phyloP scores from a whole-genome alignment of 2,797 vertebrate species.

The Halcyon badia region DNA sequence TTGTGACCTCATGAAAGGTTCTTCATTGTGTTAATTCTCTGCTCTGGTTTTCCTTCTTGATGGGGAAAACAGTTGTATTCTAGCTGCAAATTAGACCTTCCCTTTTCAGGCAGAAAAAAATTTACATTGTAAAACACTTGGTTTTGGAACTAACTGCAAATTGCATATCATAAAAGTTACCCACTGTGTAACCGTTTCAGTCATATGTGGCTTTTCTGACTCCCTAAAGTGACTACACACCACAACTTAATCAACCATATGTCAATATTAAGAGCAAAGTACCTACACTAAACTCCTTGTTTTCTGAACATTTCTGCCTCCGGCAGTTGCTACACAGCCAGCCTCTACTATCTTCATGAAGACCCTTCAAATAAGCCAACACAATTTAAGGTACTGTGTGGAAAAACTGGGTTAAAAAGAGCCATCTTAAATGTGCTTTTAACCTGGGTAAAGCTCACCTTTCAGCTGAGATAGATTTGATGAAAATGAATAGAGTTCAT shows the following conservation, averaged over 20 bases:
- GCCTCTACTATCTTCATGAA: not conserved
- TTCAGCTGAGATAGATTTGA: not conserved
- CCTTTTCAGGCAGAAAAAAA: not conserved
- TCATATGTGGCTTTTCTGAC: not conserved
- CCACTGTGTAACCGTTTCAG: not conserved
- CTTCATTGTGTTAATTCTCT: not conserved
- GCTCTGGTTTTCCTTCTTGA: not conserved
- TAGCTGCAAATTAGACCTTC: not conserved
- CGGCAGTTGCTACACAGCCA: slow-evolving; percentile 29
- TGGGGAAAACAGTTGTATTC: not conserved
- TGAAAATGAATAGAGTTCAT: not conserved
- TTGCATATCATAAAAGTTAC: not conserved
- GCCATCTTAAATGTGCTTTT: not conserved
- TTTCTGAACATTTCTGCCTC: not conserved
- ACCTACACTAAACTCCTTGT: not conserved
- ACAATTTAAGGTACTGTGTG: not conserved
- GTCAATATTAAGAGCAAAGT: slow-evolving; percentile 26
- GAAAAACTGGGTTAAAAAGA: not conserved
- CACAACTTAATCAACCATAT: not conserved
- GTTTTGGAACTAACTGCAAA: slow-evolving; percentile 35
- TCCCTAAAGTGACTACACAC: not conserved
- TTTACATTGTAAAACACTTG: not conserved
- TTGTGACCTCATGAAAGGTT: not conserved
- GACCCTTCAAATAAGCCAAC: not conserved
- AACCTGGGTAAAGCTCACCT: not conserved